Evolutionary conservation across 2,797 vertebrate species (phyloP), one percentile per base, ranked within the genome.

Genomic region (Gadopsis bispinosus): DNA sequence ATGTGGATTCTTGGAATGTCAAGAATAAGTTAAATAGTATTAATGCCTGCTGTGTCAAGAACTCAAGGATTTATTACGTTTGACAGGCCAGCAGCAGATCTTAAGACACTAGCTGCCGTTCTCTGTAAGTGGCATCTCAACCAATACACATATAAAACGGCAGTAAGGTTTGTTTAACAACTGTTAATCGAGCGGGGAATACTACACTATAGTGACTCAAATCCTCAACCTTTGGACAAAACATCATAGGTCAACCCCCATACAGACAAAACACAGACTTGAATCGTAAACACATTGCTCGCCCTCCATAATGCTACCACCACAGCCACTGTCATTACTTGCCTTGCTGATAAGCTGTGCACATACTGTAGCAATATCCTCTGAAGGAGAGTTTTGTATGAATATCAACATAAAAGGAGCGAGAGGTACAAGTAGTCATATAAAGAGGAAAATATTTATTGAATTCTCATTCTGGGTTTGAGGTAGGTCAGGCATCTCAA

Each of bases 361-460:
- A 83, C 67, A 80, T 74, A 76, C 54, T 68, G 61, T 35, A 61
- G 85, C 79, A 91, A 89, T 89, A 88, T 86, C 83, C 83, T 85
- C 75, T 85, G 56, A 79, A 58, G 69, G 37, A 66, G 66, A 75
- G 51, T 80, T 82, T 50, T 61, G 72, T 88, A 75, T 78, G 75
- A 84, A 86, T 82, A 88, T 77, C 72, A 88, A 81, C 63, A 83
- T 33, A 61, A 69, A 29, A 69, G 50, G 47, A 82, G 37, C 20
- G 48, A 67, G 56, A 73, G 35, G 64, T 41, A 43, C 59, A 76
- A 72, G 54, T 70, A 81, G 83, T 81, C 74, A 77, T 69, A 78
- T 75, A 69, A 72, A 48, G n/a, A 64, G 20, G 14, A 64, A 41
- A 67, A 77, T 79, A 75, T 69, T 53, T 80, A 85, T 76, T 80